Evolutionary conservation across 2,797 vertebrate species (phyloP).

Genomic region (Cossypha dichroa): DNA sequence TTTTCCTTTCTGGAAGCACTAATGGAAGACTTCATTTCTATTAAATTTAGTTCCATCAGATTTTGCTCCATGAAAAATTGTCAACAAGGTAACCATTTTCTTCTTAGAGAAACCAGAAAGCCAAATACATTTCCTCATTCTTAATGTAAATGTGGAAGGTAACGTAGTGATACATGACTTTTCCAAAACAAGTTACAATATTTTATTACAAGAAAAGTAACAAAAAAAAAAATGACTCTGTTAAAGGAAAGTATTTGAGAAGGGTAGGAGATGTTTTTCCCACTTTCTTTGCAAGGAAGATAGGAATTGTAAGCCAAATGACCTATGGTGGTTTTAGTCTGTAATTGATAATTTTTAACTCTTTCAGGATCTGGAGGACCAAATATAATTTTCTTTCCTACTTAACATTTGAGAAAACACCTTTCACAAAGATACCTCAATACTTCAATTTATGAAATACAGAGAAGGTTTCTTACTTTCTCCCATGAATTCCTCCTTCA

Average conservation of each 20-base stretch:
- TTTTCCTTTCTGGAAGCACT: not conserved
- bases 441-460: not conserved
- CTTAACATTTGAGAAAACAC: not conserved
- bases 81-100: not conserved
- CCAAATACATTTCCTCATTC: not conserved
- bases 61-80: not conserved
- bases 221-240: not conserved
- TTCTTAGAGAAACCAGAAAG: not conserved
- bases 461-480: not conserved
- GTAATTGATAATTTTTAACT: not conserved
- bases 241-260: not conserved
- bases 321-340: not conserved
- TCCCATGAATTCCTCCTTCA: not conserved
- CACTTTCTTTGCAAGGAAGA: not conserved
- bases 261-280: not conserved
- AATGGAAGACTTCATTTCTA: not conserved
- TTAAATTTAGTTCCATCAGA: not conserved
- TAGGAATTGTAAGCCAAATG: not conserved
- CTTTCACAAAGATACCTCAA: not conserved
- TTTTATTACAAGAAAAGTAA: not conserved
- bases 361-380: not conserved
- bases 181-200: not conserved
- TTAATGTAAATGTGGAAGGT: not conserved
- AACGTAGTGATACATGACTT: not conserved
- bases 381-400: not conserved